Evolutionary conservation across 2,113 vertebrate genomes (phyloP).

Genomic region (Malurus alboscapulatus): DNA sequence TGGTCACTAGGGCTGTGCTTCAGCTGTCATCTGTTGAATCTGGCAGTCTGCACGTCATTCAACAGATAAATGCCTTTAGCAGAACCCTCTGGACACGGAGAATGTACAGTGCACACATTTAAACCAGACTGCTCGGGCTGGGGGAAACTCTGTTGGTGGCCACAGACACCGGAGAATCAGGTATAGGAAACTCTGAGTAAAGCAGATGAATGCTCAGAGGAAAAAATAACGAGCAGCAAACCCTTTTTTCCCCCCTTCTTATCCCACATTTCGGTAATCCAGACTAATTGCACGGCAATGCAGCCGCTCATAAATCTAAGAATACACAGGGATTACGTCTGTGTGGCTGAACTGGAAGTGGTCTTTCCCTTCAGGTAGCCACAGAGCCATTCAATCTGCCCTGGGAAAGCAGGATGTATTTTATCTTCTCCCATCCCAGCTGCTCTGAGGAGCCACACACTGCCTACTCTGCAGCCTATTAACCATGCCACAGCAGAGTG

Average conservation of each 20-base stretch:
- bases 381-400: slow-evolving; percentile 50
- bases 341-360: slow-evolving; percentile 36
- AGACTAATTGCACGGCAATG: slow-evolving; percentile 12
- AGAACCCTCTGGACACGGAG: slow-evolving; percentile 66
- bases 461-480: slow-evolving; percentile 31
- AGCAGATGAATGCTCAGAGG: slow-evolving; percentile 24
- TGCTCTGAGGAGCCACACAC: neutral
- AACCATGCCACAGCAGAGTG: slow-evolving; percentile 31
- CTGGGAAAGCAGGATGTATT: slow-evolving; percentile 51
- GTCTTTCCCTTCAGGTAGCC: slow-evolving; percentile 59
- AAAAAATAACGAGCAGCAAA: slow-evolving; percentile 11
- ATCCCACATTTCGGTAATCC: slow-evolving; percentile 1
- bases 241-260: neutral
- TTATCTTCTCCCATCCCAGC: slow-evolving; percentile 48
- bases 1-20: slow-evolving; percentile 42
- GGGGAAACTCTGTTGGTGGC: slow-evolving; percentile 73
- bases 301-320: slow-evolving; percentile 56
- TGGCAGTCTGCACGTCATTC: slow-evolving; percentile 64
- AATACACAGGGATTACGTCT: slow-evolving; percentile 43
- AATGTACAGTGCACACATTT: slow-evolving; percentile 53
- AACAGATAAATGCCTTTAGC: slow-evolving; percentile 79
- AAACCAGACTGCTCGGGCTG: slow-evolving; percentile 38
- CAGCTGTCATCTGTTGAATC: slow-evolving; percentile 69
- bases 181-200: slow-evolving; percentile 72
- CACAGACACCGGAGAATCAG: slow-evolving; percentile 70